A percentile compares a stretch with the other conserved stretches of the same genome.
Evolutionary conservation across 1,140 invertebrate species (phyloP).

Genomic region (Neodiprion fabricii): DNA sequence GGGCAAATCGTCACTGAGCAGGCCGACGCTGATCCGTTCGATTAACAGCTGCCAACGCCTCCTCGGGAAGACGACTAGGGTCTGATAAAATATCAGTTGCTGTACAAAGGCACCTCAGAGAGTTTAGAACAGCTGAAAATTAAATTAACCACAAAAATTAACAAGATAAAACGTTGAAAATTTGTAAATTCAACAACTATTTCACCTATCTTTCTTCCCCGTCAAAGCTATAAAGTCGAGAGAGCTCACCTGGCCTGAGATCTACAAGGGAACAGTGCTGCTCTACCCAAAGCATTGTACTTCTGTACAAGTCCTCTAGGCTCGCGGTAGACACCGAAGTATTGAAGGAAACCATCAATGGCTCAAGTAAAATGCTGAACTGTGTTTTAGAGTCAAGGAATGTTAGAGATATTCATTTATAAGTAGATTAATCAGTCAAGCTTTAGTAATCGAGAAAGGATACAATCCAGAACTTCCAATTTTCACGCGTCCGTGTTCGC

Average conservation of each 20-base stretch:
- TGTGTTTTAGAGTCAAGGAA: constrained; percentile 60
- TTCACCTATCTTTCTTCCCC: background rate
- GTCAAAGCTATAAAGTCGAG: constrained; percentile 1
- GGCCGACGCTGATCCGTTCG: constrained; percentile 46
- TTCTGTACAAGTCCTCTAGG: constrained; percentile 90
- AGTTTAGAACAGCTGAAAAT: constrained; percentile 87
- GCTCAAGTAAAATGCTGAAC: constrained; percentile 91
- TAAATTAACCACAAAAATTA: constrained; percentile 26
- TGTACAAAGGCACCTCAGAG: constrained; percentile 87
- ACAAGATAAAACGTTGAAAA: constrained; percentile 11
- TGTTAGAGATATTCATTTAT: constrained; percentile 24
- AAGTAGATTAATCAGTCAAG: constrained; percentile 10
- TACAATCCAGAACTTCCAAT: constrained; percentile 99
- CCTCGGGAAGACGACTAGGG: constrained; percentile 85
- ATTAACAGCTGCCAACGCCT: constrained; percentile 73
- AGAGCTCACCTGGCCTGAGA: constrained; percentile 83
- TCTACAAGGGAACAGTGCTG: constrained; percentile 94
- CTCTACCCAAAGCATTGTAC: constrained; percentile 92
- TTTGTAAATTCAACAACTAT: constrained; percentile 1
- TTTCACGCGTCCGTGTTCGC: constrained; percentile 80
- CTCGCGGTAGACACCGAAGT: constrained; percentile 89
- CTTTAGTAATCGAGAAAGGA: constrained; percentile 57
- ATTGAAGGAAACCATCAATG: constrained; percentile 88
- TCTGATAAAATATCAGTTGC: constrained; percentile 92
- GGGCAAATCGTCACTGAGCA: constrained; percentile 43